A percentile compares a stretch with the other conserved stretches of the same genome.
phyloP scores from a whole-genome alignment of 2,113 vertebrate species.

The Oreocharis arfaki region DNA sequence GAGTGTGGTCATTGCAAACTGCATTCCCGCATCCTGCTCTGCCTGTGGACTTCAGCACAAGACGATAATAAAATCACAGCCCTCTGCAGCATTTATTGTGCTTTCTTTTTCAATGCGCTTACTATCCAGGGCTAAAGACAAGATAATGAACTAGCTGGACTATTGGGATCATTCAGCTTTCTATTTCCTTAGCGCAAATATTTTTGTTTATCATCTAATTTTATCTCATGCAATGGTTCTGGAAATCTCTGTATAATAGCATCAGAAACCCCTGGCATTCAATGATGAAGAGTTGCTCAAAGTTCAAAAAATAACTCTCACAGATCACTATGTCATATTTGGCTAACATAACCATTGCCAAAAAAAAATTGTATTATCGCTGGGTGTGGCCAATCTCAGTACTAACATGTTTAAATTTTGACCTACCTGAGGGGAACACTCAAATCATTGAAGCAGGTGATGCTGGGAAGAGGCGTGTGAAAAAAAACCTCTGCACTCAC shows the following conservation, averaged over 20 bases:
- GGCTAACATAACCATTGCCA: background rate
- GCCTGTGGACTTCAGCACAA: background rate
- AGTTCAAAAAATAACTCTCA: slow-evolving; percentile 1
- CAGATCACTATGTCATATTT: background rate
- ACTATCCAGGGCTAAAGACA: background rate
- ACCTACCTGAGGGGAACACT: slow-evolving; percentile 44
- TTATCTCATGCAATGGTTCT: background rate
- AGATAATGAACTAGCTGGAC: background rate
- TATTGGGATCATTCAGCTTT: background rate
- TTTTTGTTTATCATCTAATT: background rate
- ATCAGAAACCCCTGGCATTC: background rate
- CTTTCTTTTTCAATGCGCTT: background rate
- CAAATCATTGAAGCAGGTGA: slow-evolving; percentile 37
- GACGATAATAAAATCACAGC: background rate
- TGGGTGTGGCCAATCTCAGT: slow-evolving; percentile 43
- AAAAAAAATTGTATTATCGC: background rate
- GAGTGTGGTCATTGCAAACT: background rate
- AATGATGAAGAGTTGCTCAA: background rate
- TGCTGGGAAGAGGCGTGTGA: slow-evolving; percentile 45
- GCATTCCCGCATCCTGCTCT: background rate
- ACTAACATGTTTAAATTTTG: slow-evolving; percentile 50
- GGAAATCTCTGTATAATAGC: background rate
- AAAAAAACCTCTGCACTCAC: background rate
- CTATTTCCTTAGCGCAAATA: background rate
- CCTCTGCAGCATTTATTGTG: background rate